Base-by-base conservation (phyloP, 2,888 invertebrate species). In the Leptopilina drosophilae region DNA sequence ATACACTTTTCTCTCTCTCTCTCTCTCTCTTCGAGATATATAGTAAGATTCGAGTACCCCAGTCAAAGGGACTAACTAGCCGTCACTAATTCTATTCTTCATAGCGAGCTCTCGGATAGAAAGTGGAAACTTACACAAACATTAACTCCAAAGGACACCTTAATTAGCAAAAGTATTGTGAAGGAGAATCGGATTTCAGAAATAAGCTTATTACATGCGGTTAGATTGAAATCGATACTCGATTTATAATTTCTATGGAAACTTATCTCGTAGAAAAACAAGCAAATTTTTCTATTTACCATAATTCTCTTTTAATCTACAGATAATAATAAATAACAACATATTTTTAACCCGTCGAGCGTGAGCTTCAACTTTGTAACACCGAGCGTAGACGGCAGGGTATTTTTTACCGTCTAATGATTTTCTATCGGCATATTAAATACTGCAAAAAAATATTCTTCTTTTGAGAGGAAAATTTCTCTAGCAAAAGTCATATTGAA, bases 41-140 rank as follows among this genome's bases (percentile, higher is more conserved):
- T 59, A 59, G 59, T 62, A 33, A 73, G 56, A 56, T 33, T 73
- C 73, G n/a, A 73, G 73, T 73, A 33, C 49, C 56, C 56, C 56
- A 53, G 56, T 73, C 73, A 73, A 73, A 73, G 56, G 56, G 56
- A 53, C 73, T 73, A 73, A 73, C 73, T 73, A 73, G 56, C 73
- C 73, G 56, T 26, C 26, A 73, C 73, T 73, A 73, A 73, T 73
- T 53, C 73, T 73, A 53, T 73, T 73, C 56, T 73, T 73, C 73
- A 73, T 73, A 53, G 56, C n/a, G 12, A 56, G 56, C 73, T 73
- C 26, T 73, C 33, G 1, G 49, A 73, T 56, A 33, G 73, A 73
- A 73, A 73, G 56, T 56, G 40, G 56, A 73, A 73, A 56, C 26
- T 73, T 73, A 26, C 56, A 73, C 53, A 56, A 73, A 73, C n/a